phyloP scores from a whole-genome alignment of 2,797 vertebrate species.

The Manis pentadactyla region DNA sequence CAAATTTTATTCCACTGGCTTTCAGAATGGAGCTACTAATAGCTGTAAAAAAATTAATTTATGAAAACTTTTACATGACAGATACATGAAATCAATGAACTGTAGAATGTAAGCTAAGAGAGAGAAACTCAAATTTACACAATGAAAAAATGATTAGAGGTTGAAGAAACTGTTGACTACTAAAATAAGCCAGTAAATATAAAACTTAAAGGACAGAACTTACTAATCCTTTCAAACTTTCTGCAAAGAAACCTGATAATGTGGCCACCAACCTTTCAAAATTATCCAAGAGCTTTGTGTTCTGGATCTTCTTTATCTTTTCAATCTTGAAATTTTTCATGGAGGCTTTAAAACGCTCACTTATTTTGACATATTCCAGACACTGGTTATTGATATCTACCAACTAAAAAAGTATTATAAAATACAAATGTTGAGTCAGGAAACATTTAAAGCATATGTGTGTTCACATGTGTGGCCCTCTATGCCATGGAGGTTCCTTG shows the following conservation, averaged over 20 bases:
- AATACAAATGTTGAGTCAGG: background rate
- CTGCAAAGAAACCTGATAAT: background rate
- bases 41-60: background rate
- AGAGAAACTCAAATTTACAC: background rate
- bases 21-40: background rate
- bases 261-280: constrained; percentile 91
- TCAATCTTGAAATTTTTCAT: constrained; percentile 88
- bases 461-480: background rate
- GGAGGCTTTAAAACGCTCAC: constrained; percentile 88
- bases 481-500: background rate
- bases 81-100: background rate
- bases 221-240: background rate
- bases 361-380: constrained; percentile 86
- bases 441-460: background rate
- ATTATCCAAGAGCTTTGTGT: constrained; percentile 90
- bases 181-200: background rate
- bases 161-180: background rate
- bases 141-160: background rate
- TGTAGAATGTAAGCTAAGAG: background rate
- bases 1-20: background rate
- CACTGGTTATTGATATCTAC: constrained; percentile 58
- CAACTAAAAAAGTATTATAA: constrained; percentile 79
- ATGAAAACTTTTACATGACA: background rate
- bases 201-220: background rate
- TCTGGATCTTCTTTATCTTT: constrained; percentile 91